These are phyloP conservation scores for Campoplex capitator DNA, from an alignment of 2,888 invertebrate genomes.

Conservation along the genomic window DNA sequence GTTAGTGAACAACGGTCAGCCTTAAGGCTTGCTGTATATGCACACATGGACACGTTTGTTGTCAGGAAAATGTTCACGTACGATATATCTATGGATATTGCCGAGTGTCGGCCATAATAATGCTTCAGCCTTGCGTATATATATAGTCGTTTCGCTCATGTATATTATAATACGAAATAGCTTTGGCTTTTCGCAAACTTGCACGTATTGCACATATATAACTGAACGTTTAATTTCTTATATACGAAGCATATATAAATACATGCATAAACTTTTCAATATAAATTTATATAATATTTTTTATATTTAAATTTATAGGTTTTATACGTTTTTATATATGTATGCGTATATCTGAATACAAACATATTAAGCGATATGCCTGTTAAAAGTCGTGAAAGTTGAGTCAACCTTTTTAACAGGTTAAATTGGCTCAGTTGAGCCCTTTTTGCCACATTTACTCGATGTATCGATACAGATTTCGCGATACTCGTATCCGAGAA, in stretches of 20 bases:
- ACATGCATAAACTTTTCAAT: background rate
- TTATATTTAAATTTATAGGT: background rate
- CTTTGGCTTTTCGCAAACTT: constrained; percentile 34
- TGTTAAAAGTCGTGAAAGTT: background rate
- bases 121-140: constrained; percentile 41
- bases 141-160: constrained; percentile 54
- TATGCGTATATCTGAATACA: background rate
- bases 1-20: constrained; percentile 70
- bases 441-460: background rate
- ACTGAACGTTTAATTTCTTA: background rate
- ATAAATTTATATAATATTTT: background rate
- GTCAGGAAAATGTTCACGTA: constrained; percentile 6
- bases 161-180: constrained; percentile 63
- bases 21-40: constrained; percentile 14
- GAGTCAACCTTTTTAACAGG: background rate
- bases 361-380: background rate
- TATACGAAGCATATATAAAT: background rate
- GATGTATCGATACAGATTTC: constrained; percentile 27
- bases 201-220: background rate
- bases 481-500: constrained; percentile 16
- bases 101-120: constrained; percentile 65
- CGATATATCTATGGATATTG: constrained; percentile 43
- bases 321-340: background rate
- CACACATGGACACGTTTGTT: background rate
- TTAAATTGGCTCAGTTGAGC: constrained; percentile 5